Evolutionary conservation across 2,797 vertebrate species (phyloP), one percentile per base, ranked within the genome.

Genomic region (Clarias platycephalus): DNA sequence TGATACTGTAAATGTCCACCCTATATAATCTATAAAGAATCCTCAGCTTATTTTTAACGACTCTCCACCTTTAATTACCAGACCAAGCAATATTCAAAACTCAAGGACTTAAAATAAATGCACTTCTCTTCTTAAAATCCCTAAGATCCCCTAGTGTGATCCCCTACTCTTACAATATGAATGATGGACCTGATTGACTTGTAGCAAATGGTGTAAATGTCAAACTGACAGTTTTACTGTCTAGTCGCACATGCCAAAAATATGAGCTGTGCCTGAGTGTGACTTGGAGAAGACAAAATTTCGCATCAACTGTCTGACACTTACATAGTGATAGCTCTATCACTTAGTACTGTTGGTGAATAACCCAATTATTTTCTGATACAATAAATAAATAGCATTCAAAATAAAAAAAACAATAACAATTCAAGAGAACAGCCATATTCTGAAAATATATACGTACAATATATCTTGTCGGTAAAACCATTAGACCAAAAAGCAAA

Each of bases 161-260:
- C 34, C 34, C 34, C 34, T 37, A 37, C 34, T 37, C 34, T 37
- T 76, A 76, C 57, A 81, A 71, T 71, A 64, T 85, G 77, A 67
- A 84, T 87, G 78, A 86, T 57, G 22, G 66, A 79, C 64, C 60
- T 44, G 87, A 90, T 86, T 81, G 87, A 90, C 84, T 77, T 82
- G 68, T 88, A 82, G 55, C 86, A 85, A 84, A 86, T 80, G 83
- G 83, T 81, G 82, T 70, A 84, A 91, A 90, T 90, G 88, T 90
- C 82, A 83, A 78, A 16, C 72, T 89, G 89, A 89, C 90, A 90
- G 77, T 86, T 91, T 91, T 86, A 90, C 89, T 87, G 87, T 88
- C 83, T 83, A 31, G 55, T 74, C 74, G 58, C 81, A 86, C 85
- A 89, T 88, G 70, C 85, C 88, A 80, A 80, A 55, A 81, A 87